Evolutionary conservation across 2,888 invertebrate genomes (phyloP), one percentile per base, ranked within the genome.

Genomic region (Andrena dorsata): DNA sequence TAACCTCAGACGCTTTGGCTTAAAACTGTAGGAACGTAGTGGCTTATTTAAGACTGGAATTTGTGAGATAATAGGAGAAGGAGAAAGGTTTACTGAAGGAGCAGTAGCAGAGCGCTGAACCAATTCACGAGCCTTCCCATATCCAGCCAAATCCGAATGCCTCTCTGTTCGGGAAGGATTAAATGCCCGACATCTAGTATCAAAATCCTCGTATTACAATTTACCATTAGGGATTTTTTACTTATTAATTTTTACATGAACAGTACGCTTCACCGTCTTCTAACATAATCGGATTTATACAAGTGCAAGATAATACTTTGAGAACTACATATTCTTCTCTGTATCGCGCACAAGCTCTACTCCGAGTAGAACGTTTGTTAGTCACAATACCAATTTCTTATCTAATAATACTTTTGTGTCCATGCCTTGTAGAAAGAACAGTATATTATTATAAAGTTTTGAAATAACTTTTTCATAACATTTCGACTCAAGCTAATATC

Each of bases 1-100:
- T 92, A 92, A 93, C 93, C 93, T 93, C 93, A 93, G 89, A 84
- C 93, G 93, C 85, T 93, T 93, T 85, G 93, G 93, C 83, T 93
- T 93, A 92, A 93, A 91, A 92, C 93, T 92, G 93, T 91, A 92
- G 92, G 92, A 90, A 87, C 92, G 92, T 80, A 92, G 91, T 84
- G 92, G 91, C 89, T 92, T 93, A 90, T 90, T 92, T 89, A 91
- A 87, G 87, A 92, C 89, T 81, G 91, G 88, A 89, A 91, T 90
- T 88, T 91, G 91, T 75, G 92, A 90, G 87, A 90, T 88, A 81
- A 91, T 84, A 88, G 92, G 86, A 87, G 90, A 69, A 83, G 88
- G 87, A 78, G 89, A 89, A 85, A 91, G 85, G 88, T 88, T 92
- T 89, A 93, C 90, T 81, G 92, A 89, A 82, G 93, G 91, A 88